Base-by-base conservation (phyloP, 2,113 vertebrate species). In the Cromileptes altivelis region DNA sequence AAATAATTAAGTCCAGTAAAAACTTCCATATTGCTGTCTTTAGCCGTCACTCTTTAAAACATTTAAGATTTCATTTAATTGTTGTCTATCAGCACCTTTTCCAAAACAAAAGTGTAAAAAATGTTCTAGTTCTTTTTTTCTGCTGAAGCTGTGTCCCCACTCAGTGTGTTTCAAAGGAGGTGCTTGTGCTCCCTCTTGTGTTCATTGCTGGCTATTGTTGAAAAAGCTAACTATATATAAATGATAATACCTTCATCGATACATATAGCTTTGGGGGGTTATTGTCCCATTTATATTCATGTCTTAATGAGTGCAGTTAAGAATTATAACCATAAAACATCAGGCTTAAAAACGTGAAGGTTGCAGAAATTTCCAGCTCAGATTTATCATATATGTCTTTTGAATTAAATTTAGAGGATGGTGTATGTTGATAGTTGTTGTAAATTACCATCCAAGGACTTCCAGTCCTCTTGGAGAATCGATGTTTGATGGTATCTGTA, bases 161-260 rank as follows among this genome's bases (percentile, higher is more conserved):
- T 23, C n/a, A 58, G 30, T 25, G 23, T 85, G 49, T 27, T 45
- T 52, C 23, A 72, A 73, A 78, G 52, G 10, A 65, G 6, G 62
- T 15, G 47, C 45, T 37, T 62, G 61, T 58, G 74, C 80, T 19
- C 87, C 84, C 84, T 74, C 89, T 82, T 64, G 85, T 91, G 91
- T 79, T 85, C 82, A 86, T 47, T 76, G 6, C 63, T 64, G 19
- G 72, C 14, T 67, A 64, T 63, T 82, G 74, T 37, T 67, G 11
- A 64, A 27, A 68, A 37, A 67, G 15, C 12, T 61, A 33, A 30
- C 49, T 49, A 10, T 52, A 27, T 14, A 18, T 47, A 23, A 19
- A 62, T 58, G 6, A 25, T 37, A 19, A 52, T 17, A 60, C 3
- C 15, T 52, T 61, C 17, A 17, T 6, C 15, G 3, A 19, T 25